Conservation (phyloP, 2,888 invertebrate genomes). For the Apeira syringaria region DNA sequence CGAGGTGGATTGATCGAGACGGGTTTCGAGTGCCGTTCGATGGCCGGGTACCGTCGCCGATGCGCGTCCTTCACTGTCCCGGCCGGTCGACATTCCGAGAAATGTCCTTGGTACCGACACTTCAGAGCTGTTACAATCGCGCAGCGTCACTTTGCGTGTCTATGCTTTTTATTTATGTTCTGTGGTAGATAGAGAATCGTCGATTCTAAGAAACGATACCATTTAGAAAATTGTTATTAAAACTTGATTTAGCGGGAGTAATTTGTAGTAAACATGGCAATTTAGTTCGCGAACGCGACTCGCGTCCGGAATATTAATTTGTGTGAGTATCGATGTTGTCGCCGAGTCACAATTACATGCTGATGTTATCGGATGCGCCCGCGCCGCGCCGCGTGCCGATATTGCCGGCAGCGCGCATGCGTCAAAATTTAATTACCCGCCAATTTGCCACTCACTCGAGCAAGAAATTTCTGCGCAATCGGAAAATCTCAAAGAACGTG, state of each 20-base stretch:
- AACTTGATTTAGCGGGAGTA: slow-evolving; percentile 37
- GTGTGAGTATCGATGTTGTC: slow-evolving; percentile 40
- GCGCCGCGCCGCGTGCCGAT: slow-evolving; percentile 39
- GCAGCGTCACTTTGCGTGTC: slow-evolving; percentile 38
- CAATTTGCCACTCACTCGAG: slow-evolving; percentile 59
- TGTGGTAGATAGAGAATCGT: slow-evolving; percentile 18
- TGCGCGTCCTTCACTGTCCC: slow-evolving; percentile 65
- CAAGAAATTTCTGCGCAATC: slow-evolving; percentile 30
- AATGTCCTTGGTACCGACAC: slow-evolving; percentile 67
- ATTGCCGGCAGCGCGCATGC: slow-evolving; percentile 46
- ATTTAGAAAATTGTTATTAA: slow-evolving; percentile 27
- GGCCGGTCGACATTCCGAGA: slow-evolving; percentile 72
- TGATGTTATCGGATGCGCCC: slow-evolving; percentile 55
- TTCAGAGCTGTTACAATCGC: slow-evolving; percentile 57
- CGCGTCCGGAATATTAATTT: slow-evolving; percentile 56
- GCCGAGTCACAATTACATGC: slow-evolving; percentile 56
- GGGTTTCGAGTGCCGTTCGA: slow-evolving; percentile 80
- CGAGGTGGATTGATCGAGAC: slow-evolving; percentile 82
- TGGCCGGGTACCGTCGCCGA: slow-evolving; percentile 65
- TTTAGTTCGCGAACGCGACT: slow-evolving; percentile 39
- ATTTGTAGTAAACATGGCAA: slow-evolving; percentile 45
- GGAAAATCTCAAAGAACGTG: not conserved
- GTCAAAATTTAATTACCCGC: slow-evolving; percentile 71
- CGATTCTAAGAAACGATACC: slow-evolving; percentile 25
- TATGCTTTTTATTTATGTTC: slow-evolving; percentile 26